phyloP scores from a whole-genome alignment of 2,113 vertebrate genomes.

The Heterotilapia buettikoferi region DNA sequence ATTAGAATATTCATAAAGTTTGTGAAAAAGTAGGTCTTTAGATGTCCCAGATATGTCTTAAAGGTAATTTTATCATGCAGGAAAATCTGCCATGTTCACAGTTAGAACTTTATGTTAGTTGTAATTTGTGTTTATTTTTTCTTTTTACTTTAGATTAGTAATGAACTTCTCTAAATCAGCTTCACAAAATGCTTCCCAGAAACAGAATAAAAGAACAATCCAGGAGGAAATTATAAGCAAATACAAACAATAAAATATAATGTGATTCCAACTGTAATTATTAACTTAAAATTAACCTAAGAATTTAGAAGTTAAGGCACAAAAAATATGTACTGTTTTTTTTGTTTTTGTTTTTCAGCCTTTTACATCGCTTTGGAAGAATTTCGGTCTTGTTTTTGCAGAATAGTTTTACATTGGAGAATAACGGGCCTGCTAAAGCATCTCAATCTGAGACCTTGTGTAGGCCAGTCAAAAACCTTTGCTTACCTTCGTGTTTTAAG shows the following conservation, averaged over 20 bases:
- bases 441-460: neutral
- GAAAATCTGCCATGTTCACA: neutral
- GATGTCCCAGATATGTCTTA: neutral
- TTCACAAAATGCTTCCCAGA: no score
- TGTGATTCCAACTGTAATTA: neutral
- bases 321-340: rapidly evolving
- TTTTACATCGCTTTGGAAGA: neutral
- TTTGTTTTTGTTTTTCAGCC: neutral
- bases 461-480: neutral
- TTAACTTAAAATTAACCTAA: neutral
- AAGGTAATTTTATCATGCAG: neutral
- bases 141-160: neutral
- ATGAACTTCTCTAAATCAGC: neutral
- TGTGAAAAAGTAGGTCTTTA: neutral
- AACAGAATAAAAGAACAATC: neutral
- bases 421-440: neutral
- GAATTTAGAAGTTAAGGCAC: neutral
- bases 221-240: neutral
- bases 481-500: neutral
- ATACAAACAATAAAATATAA: neutral
- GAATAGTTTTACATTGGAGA: neutral
- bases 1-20: neutral
- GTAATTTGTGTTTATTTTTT: neutral
- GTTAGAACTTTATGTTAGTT: neutral
- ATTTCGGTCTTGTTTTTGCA: neutral